Base-by-base conservation (phyloP, 1,140 invertebrate species). In the Liolophura sinensis region DNA sequence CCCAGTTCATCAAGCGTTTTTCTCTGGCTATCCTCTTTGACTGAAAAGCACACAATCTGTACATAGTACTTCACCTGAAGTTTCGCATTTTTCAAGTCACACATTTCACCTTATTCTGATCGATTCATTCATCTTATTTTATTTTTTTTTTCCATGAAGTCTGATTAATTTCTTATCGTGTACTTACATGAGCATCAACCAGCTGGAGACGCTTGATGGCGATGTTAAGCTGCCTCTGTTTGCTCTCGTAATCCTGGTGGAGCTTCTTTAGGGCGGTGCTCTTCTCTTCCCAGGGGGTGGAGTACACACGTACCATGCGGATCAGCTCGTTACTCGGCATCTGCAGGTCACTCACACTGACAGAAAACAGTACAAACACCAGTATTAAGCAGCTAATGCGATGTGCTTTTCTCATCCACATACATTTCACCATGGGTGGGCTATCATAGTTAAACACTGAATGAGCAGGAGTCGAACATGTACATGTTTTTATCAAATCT, bases 231-330 rank as follows among this genome's bases (percentile, higher is more conserved):
- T 84, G 80, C 58, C 77, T 65, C 65, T 84, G 81, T 71, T 85
- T 85, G 18, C 73, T 78, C 50, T 84, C 82, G 60, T 81, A 84
- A 62, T 82, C 78, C 58, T 83, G 81, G 61, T 84, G 79, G 12
- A 85, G 69, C 68, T 84, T 85, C 64, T 82, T 82, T 18, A 84
- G 64, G 0, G 79, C 79, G n/a, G 78, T 74, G 69, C 78, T 82
- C 60, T 84, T 85, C 56, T 83, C 81, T 63, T 84, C 83, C 82
- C 82, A 85, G 0, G 82, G 77, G 20, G 78, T 77, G 12, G 82
- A 83, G 68, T 83, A 85, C 5, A 84, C 73, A 48, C 78, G 71
- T 11, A 85, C 83, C 31, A 85, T 60, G 50, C 83, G 69, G 0
- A 84, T 73, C 22, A 85, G 61, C 64, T 85, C 83, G 70, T 78